phyloP scores from a whole-genome alignment of 2,797 vertebrate genomes.

The Dendrocincla tyrannina region DNA sequence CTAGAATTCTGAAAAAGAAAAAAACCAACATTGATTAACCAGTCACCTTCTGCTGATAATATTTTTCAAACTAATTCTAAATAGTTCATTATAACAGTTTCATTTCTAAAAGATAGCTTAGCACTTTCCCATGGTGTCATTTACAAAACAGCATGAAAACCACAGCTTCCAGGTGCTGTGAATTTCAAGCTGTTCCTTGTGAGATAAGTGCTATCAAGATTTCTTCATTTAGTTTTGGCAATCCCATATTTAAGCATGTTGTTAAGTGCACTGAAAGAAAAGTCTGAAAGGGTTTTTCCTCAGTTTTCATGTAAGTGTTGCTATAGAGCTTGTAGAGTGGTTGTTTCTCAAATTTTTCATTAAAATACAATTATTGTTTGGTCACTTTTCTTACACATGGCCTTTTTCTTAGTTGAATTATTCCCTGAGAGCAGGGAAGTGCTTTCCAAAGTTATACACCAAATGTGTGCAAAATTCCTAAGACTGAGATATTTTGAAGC shows the following conservation, averaged over 20 bases:
- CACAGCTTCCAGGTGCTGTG: constrained; percentile 20
- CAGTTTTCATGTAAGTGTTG: constrained; percentile 29
- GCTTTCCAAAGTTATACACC: not conserved
- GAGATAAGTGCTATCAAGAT: constrained; percentile 47
- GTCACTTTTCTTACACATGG: not conserved
- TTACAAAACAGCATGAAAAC: constrained; percentile 42
- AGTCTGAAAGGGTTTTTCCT: constrained; percentile 23
- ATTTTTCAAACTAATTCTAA: not conserved
- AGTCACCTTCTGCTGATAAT: not conserved
- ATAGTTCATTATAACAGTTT: not conserved
- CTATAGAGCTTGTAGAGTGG: not conserved
- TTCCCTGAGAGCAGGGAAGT: not conserved
- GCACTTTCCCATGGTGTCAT: constrained; percentile 7
- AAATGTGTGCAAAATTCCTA: not conserved
- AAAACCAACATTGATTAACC: not conserved
- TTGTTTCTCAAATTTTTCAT: constrained; percentile 22
- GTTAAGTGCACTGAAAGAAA: constrained; percentile 10
- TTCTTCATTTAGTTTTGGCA: constrained; percentile 14
- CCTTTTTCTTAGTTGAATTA: not conserved
- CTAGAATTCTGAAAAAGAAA: not conserved
- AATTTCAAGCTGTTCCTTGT: constrained; percentile 37
- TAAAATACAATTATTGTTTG: not conserved
- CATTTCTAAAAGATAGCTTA: not conserved
- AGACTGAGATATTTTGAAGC: not conserved
- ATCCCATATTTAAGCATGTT: constrained; percentile 24